Base-by-base conservation (phyloP, 2,113 vertebrate genomes). In the Oreochromis tanganicae region DNA sequence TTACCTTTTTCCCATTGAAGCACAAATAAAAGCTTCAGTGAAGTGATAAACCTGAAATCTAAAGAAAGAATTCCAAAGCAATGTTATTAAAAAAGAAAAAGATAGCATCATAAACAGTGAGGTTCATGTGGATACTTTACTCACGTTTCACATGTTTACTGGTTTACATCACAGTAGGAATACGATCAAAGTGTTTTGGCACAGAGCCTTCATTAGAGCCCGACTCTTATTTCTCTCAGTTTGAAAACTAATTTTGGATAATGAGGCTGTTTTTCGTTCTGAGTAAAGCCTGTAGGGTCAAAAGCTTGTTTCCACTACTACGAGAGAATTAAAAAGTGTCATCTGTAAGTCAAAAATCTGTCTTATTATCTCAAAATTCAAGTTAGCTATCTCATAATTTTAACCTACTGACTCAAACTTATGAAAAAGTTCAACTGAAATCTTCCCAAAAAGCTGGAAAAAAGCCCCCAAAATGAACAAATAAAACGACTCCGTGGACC, bases 121-220 rank as follows among this genome's bases (percentile, higher is more conserved):
- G 10, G 21, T 5, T 13, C 11, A 24, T 3, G 4, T 57, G 71
- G 71, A 50, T 29, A 48, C 9, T 29, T 27, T 7, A 48, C 24
- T 50, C 43, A 50, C 2, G 2, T 52, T 78, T 78, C 73, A 78
- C 46, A 78, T 50, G 46, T 78, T 52, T 50, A 78, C 43, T 78
- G 46, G 46, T 78, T 78, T n/a, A 78, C 27, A n/a, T 78, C 73
- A 78, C 73, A 78, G 46, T 8, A 78, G 27, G 10, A 78, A 11
- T 34, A 78, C 6, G 2, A 27, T 21, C 14, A 14, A 75, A 19
- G 46, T 52, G 16, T 78, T 78, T 50, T 50, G 27, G 46, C 43
- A 78, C 46, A 50, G 46, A 78, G 24, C 43, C 16, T 50, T 75
- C 71, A 32, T 5, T 75, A 32, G 4, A 48, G 43, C 46, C 0